These are phyloP conservation scores for Diabrotica undecimpunctata DNA, from an alignment of 1,140 invertebrate species.

Conservation along the genomic window DNA sequence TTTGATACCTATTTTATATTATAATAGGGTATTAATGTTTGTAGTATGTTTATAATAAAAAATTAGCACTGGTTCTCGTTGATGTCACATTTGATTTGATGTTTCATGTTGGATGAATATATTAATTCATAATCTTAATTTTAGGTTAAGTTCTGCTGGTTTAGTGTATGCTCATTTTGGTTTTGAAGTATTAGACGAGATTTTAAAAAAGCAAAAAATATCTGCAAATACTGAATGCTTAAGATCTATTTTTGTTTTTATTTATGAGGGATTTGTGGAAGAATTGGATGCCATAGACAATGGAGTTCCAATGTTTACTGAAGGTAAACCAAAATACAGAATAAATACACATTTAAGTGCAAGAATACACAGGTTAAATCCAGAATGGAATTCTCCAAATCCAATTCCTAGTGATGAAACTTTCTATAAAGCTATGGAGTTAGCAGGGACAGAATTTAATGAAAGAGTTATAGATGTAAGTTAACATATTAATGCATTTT, in stretches of 20 bases:
- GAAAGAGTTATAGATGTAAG: constrained; percentile 59
- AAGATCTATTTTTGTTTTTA: constrained; percentile 68
- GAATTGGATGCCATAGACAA: constrained; percentile 98
- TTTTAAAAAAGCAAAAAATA: constrained; percentile 48
- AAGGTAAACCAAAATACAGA: constrained; percentile 75
- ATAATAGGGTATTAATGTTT: no score
- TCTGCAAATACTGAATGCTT: constrained; percentile 51
- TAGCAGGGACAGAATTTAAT: constrained; percentile 80
- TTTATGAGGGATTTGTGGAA: constrained; percentile 88
- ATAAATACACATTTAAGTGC: constrained; percentile 76
- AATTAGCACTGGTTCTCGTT: no score
- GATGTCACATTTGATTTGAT: no score
- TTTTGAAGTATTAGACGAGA: constrained; percentile 66
- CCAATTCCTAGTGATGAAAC: constrained; percentile 53
- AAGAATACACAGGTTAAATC: constrained; percentile 77
- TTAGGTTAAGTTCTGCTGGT: constrained; percentile 91
- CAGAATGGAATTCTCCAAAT: constrained; percentile 76
- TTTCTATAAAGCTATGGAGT: constrained; percentile 73
- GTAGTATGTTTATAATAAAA: no score
- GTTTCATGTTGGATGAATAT: not conserved
- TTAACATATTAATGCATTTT: constrained; percentile 12
- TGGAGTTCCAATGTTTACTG: constrained; percentile 73
- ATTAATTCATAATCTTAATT: constrained; percentile 34
- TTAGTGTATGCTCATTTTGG: constrained; percentile 92
- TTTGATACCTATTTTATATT: no score